These are phyloP conservation scores for Rhopalosiphum maidis DNA, from an alignment of 1,140 invertebrate species.

Conservation along the genomic window DNA sequence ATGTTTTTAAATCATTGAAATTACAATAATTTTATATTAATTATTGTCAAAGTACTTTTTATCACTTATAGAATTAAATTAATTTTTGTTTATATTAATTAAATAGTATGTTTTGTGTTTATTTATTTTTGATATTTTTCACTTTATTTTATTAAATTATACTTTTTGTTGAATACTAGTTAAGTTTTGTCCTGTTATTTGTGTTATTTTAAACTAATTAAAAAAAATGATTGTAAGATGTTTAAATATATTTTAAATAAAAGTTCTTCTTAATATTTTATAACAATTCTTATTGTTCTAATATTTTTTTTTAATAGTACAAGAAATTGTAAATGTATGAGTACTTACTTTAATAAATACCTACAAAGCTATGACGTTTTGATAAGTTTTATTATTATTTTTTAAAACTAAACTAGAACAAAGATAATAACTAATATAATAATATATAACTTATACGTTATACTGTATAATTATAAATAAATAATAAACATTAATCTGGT, in stretches of 20 bases:
- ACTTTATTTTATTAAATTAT: background rate
- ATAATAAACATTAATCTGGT: too few species aligned
- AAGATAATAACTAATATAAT: too few species aligned
- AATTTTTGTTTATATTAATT: background rate
- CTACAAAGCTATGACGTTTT: too few species aligned
- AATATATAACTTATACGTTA: too few species aligned
- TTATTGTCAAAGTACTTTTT: background rate
- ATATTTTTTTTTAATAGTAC: too few species aligned
- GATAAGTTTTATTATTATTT: too few species aligned
- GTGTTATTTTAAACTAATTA: background rate
- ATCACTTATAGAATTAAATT: background rate
- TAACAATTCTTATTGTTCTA: background rate
- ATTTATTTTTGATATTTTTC: background rate
- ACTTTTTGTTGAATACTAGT: slow-evolving; percentile 7
- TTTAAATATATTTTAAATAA: slow-evolving; percentile 3
- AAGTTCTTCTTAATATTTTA: background rate
- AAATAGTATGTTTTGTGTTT: background rate
- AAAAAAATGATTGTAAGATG: background rate
- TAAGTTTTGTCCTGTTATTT: slow-evolving; percentile 4
- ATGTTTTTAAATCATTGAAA: background rate
- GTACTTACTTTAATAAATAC: too few species aligned
- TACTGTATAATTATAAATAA: too few species aligned
- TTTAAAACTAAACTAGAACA: too few species aligned
- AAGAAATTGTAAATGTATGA: too few species aligned
- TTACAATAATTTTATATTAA: background rate